These are phyloP conservation scores for Scarus forsteni DNA, from an alignment of 2,797 vertebrate species.

Conservation along the genomic window DNA sequence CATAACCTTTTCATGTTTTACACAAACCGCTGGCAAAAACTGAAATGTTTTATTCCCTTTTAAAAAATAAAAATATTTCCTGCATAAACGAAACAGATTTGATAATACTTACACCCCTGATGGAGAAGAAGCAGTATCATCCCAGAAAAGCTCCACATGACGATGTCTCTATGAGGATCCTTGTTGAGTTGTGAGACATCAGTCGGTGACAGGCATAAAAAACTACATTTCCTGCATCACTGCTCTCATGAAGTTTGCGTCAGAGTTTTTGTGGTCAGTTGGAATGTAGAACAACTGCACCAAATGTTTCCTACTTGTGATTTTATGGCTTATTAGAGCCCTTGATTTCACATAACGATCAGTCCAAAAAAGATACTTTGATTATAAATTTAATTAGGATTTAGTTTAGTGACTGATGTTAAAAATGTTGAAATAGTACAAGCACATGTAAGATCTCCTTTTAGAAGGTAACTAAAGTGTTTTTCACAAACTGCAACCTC, in stretches of 20 bases:
- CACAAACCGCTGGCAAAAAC: not conserved
- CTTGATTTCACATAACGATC: too few species aligned
- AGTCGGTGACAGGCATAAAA: not conserved
- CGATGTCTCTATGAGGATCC: not conserved
- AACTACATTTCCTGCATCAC: conserved; percentile 36
- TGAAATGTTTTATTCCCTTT: not conserved
- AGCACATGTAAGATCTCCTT: too few species aligned
- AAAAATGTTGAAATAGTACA: too few species aligned
- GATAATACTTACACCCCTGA: conserved; percentile 39
- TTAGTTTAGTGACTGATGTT: too few species aligned
- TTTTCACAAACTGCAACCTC: too few species aligned
- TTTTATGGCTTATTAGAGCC: too few species aligned
- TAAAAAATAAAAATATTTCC: rapidly evolving
- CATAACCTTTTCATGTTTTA: not conserved
- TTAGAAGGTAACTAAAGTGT: too few species aligned
- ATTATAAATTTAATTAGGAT: too few species aligned
- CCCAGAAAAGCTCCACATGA: conserved; percentile 22
- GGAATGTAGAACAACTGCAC: not conserved
- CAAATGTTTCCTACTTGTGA: too few species aligned
- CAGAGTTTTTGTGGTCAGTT: conserved; percentile 24
- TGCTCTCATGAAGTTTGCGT: not conserved
- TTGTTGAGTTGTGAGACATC: not conserved
- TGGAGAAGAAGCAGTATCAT: conserved; percentile 28
- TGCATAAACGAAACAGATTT: too few species aligned
- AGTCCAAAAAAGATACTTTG: too few species aligned